Percentiles rank a stretch among this genome's conserved stretches.
Evolutionary conservation across 2,888 invertebrate species (phyloP).

Genomic region (Chymomyza amoena): DNA sequence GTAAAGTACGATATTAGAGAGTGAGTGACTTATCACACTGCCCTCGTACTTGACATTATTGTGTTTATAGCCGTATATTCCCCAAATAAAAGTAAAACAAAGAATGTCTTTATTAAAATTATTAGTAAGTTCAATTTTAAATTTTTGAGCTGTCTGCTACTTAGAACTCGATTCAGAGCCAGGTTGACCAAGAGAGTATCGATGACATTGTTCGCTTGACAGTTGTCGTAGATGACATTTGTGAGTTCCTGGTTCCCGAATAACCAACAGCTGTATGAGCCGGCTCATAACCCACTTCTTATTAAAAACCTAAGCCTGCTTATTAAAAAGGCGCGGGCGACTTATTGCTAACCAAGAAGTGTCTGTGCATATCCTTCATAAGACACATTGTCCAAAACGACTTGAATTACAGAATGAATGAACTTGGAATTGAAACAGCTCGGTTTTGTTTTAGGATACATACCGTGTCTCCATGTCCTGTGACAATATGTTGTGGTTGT

Average conservation of each 20-base stretch:
- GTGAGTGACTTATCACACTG: too few species aligned
- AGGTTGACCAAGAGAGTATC: slow-evolving; percentile 56
- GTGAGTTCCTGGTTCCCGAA: slow-evolving; percentile 17
- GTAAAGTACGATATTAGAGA: too few species aligned
- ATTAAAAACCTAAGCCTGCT: slow-evolving; percentile 70
- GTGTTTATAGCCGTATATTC: too few species aligned
- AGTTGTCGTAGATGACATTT: slow-evolving; percentile 33
- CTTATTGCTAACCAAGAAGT: slow-evolving; percentile 40
- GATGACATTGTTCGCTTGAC: slow-evolving; percentile 67
- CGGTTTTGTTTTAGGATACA: neutral
- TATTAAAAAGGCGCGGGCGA: slow-evolving; percentile 52
- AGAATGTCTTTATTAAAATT: too few species aligned
- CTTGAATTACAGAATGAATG: slow-evolving; percentile 64
- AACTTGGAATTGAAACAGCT: slow-evolving; percentile 38
- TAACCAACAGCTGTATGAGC: slow-evolving; percentile 70
- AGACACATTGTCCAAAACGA: slow-evolving; percentile 33
- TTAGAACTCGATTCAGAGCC: neutral
- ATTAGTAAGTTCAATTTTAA: neutral
- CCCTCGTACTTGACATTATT: too few species aligned
- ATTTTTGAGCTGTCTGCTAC: neutral
- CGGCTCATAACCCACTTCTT: slow-evolving; percentile 56
- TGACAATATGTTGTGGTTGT: slow-evolving; percentile 44
- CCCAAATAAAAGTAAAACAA: too few species aligned
- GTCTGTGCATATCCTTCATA: neutral
- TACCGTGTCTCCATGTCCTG: neutral